Conservation (phyloP, 2,113 vertebrate genomes). For the Ailuropoda melanoleuca region DNA sequence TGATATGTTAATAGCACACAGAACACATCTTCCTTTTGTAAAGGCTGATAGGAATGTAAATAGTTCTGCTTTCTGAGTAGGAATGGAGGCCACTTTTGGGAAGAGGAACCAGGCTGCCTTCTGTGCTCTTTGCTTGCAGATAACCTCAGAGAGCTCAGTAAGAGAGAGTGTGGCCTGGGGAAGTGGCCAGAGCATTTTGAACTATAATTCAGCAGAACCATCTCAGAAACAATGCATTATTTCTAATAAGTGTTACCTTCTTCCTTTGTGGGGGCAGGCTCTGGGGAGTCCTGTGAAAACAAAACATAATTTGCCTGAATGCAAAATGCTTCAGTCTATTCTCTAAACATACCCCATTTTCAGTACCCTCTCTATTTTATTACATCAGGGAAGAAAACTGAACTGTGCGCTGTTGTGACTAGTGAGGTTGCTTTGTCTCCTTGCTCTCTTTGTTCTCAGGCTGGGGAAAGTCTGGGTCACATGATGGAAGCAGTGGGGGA, state of each 20-base stretch:
- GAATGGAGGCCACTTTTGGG: background rate
- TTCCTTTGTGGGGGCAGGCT: background rate
- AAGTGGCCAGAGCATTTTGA: background rate
- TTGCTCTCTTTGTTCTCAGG: background rate
- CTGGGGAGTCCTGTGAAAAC: constrained; percentile 44
- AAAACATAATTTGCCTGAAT: constrained; percentile 42
- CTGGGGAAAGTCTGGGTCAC: background rate
- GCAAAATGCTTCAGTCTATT: constrained; percentile 24
- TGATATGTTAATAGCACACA: background rate
- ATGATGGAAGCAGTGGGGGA: background rate
- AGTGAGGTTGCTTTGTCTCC: background rate
- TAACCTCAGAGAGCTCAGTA: background rate
- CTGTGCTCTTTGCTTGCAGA: background rate
- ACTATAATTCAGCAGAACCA: background rate
- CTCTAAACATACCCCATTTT: background rate
- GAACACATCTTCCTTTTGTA: background rate
- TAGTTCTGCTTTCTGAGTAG: background rate
- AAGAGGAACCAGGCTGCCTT: background rate
- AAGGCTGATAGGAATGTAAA: background rate
- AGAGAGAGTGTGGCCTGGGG: background rate
- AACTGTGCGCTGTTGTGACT: background rate
- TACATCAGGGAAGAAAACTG: background rate
- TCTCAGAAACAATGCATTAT: background rate
- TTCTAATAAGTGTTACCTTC: background rate
- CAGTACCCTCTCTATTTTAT: background rate